Percentiles rank a stretch among this genome's conserved stretches.
Conservation (phyloP, 2,113 vertebrate species). For the Anas platyrhynchos region DNA sequence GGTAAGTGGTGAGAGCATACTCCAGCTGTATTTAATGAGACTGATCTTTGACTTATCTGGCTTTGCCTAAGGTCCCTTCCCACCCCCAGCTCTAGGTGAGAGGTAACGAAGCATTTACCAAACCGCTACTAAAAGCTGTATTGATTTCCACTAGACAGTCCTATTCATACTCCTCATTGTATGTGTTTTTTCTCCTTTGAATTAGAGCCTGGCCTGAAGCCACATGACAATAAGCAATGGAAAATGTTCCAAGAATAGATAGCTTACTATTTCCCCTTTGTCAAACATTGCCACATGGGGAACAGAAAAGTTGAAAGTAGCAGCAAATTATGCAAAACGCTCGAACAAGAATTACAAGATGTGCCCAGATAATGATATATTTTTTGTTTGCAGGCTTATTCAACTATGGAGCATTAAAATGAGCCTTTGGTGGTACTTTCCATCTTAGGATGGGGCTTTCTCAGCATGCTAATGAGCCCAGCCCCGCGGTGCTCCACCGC, state of each 20-base stretch:
- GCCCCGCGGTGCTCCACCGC: not conserved
- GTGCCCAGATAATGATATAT: constrained; percentile 54
- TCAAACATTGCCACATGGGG: constrained; percentile 26
- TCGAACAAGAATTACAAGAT: constrained; percentile 49
- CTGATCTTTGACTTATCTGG: not conserved
- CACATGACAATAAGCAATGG: constrained; percentile 9
- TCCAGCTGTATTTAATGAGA: not conserved
- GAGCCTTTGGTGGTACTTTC: constrained; percentile 30
- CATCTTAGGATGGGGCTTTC: not conserved
- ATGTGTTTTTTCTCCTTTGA: not conserved
- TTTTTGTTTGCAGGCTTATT: constrained; percentile 33
- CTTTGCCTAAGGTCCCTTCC: not conserved
- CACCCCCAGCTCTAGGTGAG: not conserved
- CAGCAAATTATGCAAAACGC: constrained; percentile 50
- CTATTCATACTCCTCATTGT: not conserved
- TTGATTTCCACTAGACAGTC: not conserved
- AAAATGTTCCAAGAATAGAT: constrained; percentile 31
- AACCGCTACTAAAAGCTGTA: not conserved
- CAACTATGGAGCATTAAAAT: not conserved
- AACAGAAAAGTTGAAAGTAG: constrained; percentile 44
- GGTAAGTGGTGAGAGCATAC: not conserved
- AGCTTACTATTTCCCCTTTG: constrained; percentile 54
- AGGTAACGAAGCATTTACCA: not conserved
- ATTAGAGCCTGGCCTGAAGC: constrained; percentile 34
- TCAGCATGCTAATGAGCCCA: not conserved